These are phyloP conservation scores for Drosophila insularis DNA, from an alignment of 1,140 invertebrate genomes.

Conservation along the genomic window DNA sequence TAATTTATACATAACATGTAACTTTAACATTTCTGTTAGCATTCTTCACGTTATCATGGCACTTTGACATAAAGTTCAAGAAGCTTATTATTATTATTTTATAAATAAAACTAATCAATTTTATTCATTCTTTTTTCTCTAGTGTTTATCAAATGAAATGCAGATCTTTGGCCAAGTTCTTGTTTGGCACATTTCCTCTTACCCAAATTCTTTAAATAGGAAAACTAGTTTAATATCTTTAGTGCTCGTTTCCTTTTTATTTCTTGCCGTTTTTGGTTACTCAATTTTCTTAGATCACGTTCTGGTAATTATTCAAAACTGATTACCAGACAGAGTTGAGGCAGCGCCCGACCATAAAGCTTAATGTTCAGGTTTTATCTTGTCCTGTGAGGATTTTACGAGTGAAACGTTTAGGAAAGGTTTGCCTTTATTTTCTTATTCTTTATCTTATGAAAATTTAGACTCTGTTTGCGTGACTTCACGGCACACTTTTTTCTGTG, in stretches of 20 bases:
- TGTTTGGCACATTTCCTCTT: too few species aligned
- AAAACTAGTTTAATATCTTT: too few species aligned
- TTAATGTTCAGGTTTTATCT: conserved; percentile 61
- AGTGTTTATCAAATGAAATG: too few species aligned
- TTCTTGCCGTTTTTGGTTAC: background rate
- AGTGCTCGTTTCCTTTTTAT: background rate
- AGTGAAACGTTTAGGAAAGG: conserved; percentile 21
- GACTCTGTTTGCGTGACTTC: conserved; percentile 63
- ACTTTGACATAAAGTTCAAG: too few species aligned
- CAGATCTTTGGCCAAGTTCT: too few species aligned
- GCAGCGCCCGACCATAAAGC: conserved; percentile 52
- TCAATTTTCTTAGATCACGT: conserved; percentile 40
- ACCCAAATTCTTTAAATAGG: too few species aligned
- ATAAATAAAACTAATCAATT: too few species aligned
- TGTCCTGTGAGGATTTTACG: conserved; percentile 42
- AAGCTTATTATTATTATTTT: too few species aligned
- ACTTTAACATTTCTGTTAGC: too few species aligned
- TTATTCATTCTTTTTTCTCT: too few species aligned
- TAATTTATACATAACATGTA: too few species aligned
- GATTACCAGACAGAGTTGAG: conserved; percentile 47
- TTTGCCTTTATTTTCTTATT: conserved; percentile 43
- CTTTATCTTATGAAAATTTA: conserved; percentile 51
- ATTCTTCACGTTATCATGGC: too few species aligned
- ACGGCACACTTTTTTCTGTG: background rate
- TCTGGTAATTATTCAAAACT: conserved; percentile 72